These are phyloP conservation scores for Leistus spinibarbis DNA, from an alignment of 2,888 invertebrate species.

Conservation along the genomic window DNA sequence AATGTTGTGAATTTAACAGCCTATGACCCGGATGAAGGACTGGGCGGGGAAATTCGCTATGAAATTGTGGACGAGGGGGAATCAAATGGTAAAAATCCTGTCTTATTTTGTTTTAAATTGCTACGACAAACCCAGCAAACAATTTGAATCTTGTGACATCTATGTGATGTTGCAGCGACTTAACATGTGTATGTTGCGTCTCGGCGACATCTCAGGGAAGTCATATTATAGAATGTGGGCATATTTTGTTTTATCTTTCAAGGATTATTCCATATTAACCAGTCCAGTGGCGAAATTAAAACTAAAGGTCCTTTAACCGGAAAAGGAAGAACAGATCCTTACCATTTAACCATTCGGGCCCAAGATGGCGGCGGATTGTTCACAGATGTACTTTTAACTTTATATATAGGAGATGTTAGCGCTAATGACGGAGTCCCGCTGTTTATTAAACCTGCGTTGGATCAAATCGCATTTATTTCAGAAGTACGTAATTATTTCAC, in stretches of 20 bases:
- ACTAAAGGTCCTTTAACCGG: constrained; percentile 73
- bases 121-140: not conserved
- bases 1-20: constrained; percentile 73
- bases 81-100: constrained; percentile 68
- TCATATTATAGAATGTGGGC: no score
- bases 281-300: constrained; percentile 69
- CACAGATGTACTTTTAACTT: constrained; percentile 66
- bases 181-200: no score
- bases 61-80: constrained; percentile 77
- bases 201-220: no score
- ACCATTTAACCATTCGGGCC: constrained; percentile 70
- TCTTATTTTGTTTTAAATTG: not conserved
- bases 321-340: constrained; percentile 76
- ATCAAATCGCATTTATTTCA: constrained; percentile 71
- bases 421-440: constrained; percentile 81
- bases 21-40: constrained; percentile 76
- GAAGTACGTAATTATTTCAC: no score
- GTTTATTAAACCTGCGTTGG: constrained; percentile 72
- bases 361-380: constrained; percentile 72
- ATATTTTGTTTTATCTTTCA: constrained; percentile 40
- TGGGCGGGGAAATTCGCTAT: constrained; percentile 73
- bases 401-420: constrained; percentile 80
- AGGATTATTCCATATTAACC: constrained; percentile 73
- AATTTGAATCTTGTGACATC: not conserved
- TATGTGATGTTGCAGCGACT: no score